Base-by-base conservation (phyloP, 2,888 invertebrate species). In the Clepsis dumicolana region DNA sequence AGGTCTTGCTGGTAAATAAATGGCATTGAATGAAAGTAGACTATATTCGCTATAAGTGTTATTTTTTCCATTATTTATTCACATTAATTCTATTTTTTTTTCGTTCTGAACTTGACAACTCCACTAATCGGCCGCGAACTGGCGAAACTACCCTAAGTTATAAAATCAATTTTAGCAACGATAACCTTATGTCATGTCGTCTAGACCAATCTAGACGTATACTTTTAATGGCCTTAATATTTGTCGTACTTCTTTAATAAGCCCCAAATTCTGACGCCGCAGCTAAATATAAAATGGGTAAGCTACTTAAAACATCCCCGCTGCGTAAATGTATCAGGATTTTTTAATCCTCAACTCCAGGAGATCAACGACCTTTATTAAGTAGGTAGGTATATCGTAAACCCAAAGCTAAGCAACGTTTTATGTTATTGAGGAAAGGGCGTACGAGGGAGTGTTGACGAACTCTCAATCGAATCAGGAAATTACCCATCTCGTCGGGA, bases 391-490 rank as follows among this genome's bases (percentile, higher is more conserved):
- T n/a, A 44, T 41, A 44, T 48, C 60, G 44, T 48, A 61, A 44
- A 44, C 32, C 27, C 41, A 61, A 61, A 48, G 60, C 60, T 59
- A 24, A 59, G 38, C 59, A 48, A 61, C 48, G 48, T 18, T 48
- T 29, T 41, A 38, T 68, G 44, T 52, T 64, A 61, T 62, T 57
- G 38, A 54, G 44, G 44, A 44, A 57, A 29, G 70, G 53, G 52
- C 29, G 54, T 56, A 60, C 67, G 72, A 70, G 65, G 53, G 41
- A 21, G 65, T 68, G 72, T 65, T 65, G 70, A 69, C 64, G 73
- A 72, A 65, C 73, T 70, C 61, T 64, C 44, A 70, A 70, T 72
- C 53, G 65, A 65, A 60, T 67, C 67, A 56, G 72, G 72, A 71
- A 70, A 72, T 72, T 57, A 54, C 60, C 60, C 61, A 57, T 68